phyloP scores from a whole-genome alignment of 2,113 vertebrate genomes.

The Dipodomys ordii region DNA sequence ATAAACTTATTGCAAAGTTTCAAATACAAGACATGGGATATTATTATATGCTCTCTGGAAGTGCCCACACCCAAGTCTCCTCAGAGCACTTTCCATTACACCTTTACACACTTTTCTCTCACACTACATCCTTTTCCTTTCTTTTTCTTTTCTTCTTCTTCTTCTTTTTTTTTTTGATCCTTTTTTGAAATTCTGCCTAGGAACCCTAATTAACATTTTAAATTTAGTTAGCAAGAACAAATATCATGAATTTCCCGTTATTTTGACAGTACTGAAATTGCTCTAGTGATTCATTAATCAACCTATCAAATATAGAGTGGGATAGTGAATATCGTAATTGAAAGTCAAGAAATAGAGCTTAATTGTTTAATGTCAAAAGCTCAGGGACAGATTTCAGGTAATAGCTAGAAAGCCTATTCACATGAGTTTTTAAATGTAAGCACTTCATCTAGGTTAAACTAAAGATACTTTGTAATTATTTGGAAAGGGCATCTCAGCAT shows the following conservation, averaged over 20 bases:
- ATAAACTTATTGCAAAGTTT: neutral
- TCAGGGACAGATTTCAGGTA: constrained; percentile 69
- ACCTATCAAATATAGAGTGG: constrained; percentile 54
- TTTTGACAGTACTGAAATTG: constrained; percentile 75
- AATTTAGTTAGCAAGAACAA: constrained; percentile 71
- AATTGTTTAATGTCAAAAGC: constrained; percentile 80
- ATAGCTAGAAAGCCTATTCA: constrained; percentile 56
- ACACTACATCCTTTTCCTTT: neutral
- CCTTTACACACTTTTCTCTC: neutral
- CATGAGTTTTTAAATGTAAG: constrained; percentile 67
- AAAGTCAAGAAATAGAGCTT: constrained; percentile 76
- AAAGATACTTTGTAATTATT: constrained; percentile 46
- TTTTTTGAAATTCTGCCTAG: neutral
- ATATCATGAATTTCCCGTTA: constrained; percentile 69
- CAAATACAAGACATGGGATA: accelerated
- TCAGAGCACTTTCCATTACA: neutral
- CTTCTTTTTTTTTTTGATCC: neutral
- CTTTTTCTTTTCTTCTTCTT: no score
- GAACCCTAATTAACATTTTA: constrained; percentile 58
- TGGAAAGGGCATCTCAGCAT: neutral
- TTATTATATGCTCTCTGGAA: neutral
- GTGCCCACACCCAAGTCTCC: no score
- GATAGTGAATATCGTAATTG: constrained; percentile 74
- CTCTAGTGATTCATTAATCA: constrained; percentile 73
- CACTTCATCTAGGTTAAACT: constrained; percentile 57